Base-by-base conservation (phyloP, 1,140 invertebrate species). In the Coelopa frigida region DNA sequence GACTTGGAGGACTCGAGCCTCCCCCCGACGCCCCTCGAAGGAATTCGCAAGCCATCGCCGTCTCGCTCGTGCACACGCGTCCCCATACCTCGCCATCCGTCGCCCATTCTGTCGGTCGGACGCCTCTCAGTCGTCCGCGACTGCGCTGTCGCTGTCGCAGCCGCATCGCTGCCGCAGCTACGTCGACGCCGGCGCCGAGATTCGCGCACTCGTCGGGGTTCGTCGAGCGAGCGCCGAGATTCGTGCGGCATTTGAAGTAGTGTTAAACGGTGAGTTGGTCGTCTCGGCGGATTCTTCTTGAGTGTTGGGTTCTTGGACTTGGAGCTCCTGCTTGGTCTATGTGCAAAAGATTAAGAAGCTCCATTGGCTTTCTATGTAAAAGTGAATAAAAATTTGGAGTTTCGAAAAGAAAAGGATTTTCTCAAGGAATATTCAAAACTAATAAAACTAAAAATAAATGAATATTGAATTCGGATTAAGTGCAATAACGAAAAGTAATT, bases 221-320 rank as follows among this genome's bases (percentile, higher is more conserved):
- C 41, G 54, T 41, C 45, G 54, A 39, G 41, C 49, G 52, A 55
- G 46, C 44, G 46, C 29, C 45, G 50, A 54, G 46, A 44, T 54
- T 48, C 58, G 60, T 63, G 60, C 53, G 56, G 53, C 58, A 64
- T 61, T 63, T 59, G 54, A 56, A 57, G 61, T 63, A 54, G 60
- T 56, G 60, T 56, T 54, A 44, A 55, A 53, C 50, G 60, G 47
- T 55, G 56, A 64, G 54, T 50, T 55, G 54, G 52, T 55, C 55
- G 58, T 55, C 52, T 50, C 50, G 46, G 54, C 60, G 56, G 51
- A 61, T 52, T 42, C 52, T 44, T 51, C 27, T 29, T 29, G 27
- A 29, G n/a, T 29, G n/a, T 8, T 29, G n/a, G n/a, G 27, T 8
- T 29, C n/a, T 29, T 29, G n/a, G 8, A 29, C n/a, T 29, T 29